Evolutionary conservation across 2,888 invertebrate genomes (phyloP), one percentile per base, ranked within the genome.

Genomic region (Sesamia inferens): DNA sequence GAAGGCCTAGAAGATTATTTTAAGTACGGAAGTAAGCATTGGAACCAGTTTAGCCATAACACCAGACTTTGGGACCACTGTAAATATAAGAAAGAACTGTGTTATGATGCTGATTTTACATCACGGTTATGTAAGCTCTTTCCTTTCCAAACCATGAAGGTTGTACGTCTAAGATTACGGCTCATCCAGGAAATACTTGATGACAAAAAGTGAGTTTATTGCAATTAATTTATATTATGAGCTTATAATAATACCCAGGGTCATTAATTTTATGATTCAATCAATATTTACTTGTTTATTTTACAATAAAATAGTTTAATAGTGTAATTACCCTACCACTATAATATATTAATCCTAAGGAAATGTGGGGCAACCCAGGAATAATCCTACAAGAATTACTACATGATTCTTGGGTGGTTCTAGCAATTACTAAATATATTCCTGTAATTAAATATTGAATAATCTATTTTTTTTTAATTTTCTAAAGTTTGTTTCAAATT

Each of bases 81-180:
- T 94, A 97, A 97, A 93, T 93, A 93, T 94, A 95, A 94, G 90
- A 95, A 93, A 90, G 94, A 95, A 82, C 89, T 96, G 88, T 96
- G 96, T 92, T 92, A 91, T 89, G 96, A 96, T 91, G 90, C 94
- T 81, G 94, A 96, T 59, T 98, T 98, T 94, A 97, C 98, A 74
- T 97, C 97, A 72, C 97, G 97, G 81, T 97, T 98, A 94, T 99
- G 99, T 95, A 97, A 97, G 90, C 95, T 98, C 85, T 99, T 98
- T 93, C 99, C 99, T 16, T 98, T 98, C 92, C 99, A 99, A 92
- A 98, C 98, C 83, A 98, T 98, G 98, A 99, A 99, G 93, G 97
- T 98, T 81, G 98, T 99, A 42, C 96, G 99, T 77, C 93, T 99
- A 87, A 96, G 98, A 79, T 96, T 98, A 85, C 97, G 97, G 77